Evolutionary conservation across 2,113 vertebrate species (phyloP).

Genomic region (Calonectris borealis): DNA sequence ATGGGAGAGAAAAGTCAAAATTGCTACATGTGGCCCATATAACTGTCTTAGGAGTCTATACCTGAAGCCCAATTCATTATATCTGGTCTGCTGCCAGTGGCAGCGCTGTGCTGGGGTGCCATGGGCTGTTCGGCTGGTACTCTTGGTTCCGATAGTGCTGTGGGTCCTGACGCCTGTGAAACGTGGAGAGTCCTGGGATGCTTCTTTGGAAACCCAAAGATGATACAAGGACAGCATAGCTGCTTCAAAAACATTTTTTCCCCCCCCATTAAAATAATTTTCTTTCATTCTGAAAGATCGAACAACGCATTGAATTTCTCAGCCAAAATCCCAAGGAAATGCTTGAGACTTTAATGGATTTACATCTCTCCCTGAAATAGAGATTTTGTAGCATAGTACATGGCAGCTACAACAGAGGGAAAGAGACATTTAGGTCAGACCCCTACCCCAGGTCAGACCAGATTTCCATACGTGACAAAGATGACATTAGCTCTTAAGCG

Average conservation of each 20-base stretch:
- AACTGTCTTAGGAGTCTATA: not conserved
- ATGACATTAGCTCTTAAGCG: not conserved
- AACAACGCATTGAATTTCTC: not conserved
- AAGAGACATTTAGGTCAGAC: not conserved
- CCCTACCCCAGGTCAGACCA: not conserved
- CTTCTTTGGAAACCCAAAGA: not conserved
- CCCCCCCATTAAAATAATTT: not conserved
- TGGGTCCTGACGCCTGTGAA: not conserved
- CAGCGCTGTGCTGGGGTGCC: not conserved
- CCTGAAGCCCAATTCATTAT: not conserved
- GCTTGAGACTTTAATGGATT: not conserved
- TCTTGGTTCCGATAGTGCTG: fast-evolving
- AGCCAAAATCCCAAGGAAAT: not conserved
- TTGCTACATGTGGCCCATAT: not conserved
- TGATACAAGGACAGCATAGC: not conserved
- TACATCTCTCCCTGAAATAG: not conserved
- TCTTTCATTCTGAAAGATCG: not conserved
- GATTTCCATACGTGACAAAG: not conserved
- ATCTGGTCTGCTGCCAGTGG: not conserved
- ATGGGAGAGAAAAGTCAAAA: not conserved
- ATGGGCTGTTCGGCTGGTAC: fast-evolving
- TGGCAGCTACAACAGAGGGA: not conserved
- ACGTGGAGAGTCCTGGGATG: too few species aligned
- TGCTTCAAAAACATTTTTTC: not conserved
- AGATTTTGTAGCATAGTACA: not conserved